These are phyloP conservation scores for Phyto melanocephala DNA, from an alignment of 2,888 invertebrate genomes.

Conservation along the genomic window DNA sequence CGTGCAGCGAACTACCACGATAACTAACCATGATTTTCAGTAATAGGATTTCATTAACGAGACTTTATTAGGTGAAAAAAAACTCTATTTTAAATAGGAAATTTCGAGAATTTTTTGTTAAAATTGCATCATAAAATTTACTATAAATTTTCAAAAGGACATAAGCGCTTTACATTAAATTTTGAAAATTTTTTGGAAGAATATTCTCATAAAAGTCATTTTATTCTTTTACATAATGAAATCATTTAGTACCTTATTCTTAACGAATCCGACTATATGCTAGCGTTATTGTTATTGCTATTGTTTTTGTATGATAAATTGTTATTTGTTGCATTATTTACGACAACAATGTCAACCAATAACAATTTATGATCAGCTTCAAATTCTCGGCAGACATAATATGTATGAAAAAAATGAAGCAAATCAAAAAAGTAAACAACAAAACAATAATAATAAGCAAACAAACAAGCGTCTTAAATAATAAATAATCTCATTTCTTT, in stretches of 20 bases:
- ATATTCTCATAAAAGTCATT: background rate
- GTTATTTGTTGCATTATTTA: slow-evolving; percentile 55
- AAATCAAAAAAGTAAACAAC: background rate
- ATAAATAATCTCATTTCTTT: slow-evolving; percentile 50
- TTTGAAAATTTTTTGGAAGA: too few relatives aligned
- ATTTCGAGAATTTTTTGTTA: too few relatives aligned
- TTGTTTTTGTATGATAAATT: slow-evolving; percentile 49
- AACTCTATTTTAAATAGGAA: too few relatives aligned
- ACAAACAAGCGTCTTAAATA: slow-evolving; percentile 18
- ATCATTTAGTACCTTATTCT: background rate
- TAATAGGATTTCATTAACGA: too few relatives aligned
- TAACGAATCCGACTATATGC: slow-evolving; percentile 22
- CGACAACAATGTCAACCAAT: slow-evolving; percentile 50
- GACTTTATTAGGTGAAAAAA: too few relatives aligned
- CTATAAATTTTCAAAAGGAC: too few relatives aligned
- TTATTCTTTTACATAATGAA: background rate
- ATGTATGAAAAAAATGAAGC: background rate
- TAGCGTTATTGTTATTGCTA: background rate
- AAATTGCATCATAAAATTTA: too few relatives aligned
- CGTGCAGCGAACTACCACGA: too few relatives aligned
- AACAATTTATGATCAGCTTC: slow-evolving; percentile 52
- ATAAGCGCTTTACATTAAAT: too few relatives aligned
- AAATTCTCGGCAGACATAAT: slow-evolving; percentile 9
- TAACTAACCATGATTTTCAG: too few relatives aligned
- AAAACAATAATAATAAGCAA: background rate